A percentile compares a stretch with the other conserved stretches of the same genome.
Evolutionary conservation across 1,140 invertebrate genomes (phyloP).

Genomic region (Lasioglossum albipes): DNA sequence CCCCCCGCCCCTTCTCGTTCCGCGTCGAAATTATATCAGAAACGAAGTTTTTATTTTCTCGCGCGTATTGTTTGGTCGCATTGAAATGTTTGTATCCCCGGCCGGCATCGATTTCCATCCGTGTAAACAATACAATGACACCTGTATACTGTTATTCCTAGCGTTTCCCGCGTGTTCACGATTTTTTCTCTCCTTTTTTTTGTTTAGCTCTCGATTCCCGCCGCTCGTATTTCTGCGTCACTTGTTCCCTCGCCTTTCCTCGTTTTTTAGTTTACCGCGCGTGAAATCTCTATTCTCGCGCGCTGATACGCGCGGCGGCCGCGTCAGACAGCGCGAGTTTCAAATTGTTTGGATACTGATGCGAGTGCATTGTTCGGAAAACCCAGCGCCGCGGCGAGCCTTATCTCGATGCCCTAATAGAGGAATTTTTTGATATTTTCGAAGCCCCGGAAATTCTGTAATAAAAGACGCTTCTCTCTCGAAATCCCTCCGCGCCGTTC

Average conservation of each 20-base stretch:
- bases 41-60: constrained; percentile 20
- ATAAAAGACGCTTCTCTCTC: too few relatives aligned
- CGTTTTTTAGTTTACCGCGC: not conserved
- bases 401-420: too few relatives aligned
- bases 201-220: not conserved
- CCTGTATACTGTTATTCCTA: not conserved
- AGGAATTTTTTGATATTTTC: too few relatives aligned
- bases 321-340: not conserved
- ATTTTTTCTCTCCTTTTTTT: not conserved
- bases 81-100: not conserved
- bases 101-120: not conserved
- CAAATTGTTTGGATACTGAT: not conserved
- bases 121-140: constrained; percentile 2
- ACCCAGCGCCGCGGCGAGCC: too few relatives aligned
- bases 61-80: not conserved
- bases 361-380: too few relatives aligned
- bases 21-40: not conserved
- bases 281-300: not conserved
- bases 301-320: not conserved
- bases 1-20: not conserved
- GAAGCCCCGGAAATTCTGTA: too few relatives aligned
- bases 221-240: constrained; percentile 2
- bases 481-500: too few relatives aligned
- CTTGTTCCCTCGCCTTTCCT: not conserved
- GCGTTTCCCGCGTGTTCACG: not conserved